Evolutionary conservation across 2,113 vertebrate species (phyloP).

Genomic region (Phrynosoma blainvillii): DNA sequence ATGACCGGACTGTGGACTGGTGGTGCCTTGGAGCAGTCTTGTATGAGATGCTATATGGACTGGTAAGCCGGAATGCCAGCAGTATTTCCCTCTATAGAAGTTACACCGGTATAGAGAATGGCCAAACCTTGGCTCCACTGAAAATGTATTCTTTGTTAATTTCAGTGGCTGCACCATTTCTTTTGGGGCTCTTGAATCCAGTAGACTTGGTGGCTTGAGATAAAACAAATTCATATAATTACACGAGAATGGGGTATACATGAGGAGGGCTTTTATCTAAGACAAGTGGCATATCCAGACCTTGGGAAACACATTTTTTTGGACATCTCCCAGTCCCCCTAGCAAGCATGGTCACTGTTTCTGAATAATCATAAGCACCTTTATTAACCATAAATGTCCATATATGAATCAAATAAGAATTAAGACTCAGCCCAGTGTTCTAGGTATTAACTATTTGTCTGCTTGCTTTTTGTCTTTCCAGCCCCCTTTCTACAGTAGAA

Average conservation of each 20-base stretch:
- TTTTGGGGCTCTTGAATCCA: neutral
- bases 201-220: neutral
- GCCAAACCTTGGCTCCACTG: neutral
- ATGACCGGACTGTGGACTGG: slow-evolving; percentile 97
- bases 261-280: neutral
- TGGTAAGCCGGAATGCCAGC: slow-evolving; percentile 81
- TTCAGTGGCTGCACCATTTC: neutral
- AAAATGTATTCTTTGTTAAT: neutral
- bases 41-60: slow-evolving; percentile 97
- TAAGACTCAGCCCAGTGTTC: rapidly evolving
- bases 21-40: slow-evolving; percentile 98
- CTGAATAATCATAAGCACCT: neutral
- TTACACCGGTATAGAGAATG: neutral
- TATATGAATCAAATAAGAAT: neutral
- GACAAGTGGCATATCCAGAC: neutral
- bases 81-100: neutral
- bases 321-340: neutral
- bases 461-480: slow-evolving; percentile 62
- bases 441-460: neutral
- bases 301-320: too few species aligned
- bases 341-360: too few species aligned
- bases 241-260: neutral
- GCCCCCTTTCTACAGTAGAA: slow-evolving; percentile 98
- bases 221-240: neutral
- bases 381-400: neutral